Conservation (phyloP, 1,140 invertebrate genomes). For the Drosophila lacertosa region DNA sequence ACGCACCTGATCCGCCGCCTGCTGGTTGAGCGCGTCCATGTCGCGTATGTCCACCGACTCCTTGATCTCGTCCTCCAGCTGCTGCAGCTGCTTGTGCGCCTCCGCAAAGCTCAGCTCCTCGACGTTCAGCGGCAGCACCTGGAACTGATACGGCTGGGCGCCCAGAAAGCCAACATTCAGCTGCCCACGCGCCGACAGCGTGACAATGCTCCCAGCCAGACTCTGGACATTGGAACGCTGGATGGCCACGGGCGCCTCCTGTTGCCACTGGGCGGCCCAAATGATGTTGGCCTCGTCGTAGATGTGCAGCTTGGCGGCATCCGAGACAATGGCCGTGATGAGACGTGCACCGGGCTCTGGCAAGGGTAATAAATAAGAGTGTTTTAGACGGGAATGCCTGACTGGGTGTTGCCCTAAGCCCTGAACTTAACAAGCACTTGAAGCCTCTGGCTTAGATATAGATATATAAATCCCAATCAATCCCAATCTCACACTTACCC, state of each 20-base stretch:
- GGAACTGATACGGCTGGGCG: slow-evolving; percentile 76
- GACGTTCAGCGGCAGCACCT: slow-evolving; percentile 72
- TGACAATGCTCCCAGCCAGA: slow-evolving; percentile 73
- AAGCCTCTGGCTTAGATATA: no score
- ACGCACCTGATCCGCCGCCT: slow-evolving; percentile 72
- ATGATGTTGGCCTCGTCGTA: slow-evolving; percentile 89
- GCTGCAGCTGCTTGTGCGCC: slow-evolving; percentile 76
- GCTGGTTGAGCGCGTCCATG: slow-evolving; percentile 72
- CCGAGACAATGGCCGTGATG: slow-evolving; percentile 86
- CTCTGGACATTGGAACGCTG: slow-evolving; percentile 75
- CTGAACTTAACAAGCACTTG: no score
- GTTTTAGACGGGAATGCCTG: no score
- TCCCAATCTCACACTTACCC: slow-evolving; percentile 49
- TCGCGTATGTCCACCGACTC: slow-evolving; percentile 75
- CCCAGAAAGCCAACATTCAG: slow-evolving; percentile 76
- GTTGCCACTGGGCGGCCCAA: slow-evolving; percentile 89
- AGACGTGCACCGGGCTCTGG: slow-evolving; percentile 86
- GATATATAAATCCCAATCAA: no score
- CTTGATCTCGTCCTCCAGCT: slow-evolving; percentile 83
- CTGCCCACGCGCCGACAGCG: slow-evolving; percentile 61
- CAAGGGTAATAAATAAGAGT: no score
- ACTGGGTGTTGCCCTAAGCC: no score
- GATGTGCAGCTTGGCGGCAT: slow-evolving; percentile 87
- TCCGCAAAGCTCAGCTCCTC: slow-evolving; percentile 73
- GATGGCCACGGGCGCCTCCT: slow-evolving; percentile 70